Conservation (phyloP, 2,797 vertebrate genomes). For the Squalus acanthias region DNA sequence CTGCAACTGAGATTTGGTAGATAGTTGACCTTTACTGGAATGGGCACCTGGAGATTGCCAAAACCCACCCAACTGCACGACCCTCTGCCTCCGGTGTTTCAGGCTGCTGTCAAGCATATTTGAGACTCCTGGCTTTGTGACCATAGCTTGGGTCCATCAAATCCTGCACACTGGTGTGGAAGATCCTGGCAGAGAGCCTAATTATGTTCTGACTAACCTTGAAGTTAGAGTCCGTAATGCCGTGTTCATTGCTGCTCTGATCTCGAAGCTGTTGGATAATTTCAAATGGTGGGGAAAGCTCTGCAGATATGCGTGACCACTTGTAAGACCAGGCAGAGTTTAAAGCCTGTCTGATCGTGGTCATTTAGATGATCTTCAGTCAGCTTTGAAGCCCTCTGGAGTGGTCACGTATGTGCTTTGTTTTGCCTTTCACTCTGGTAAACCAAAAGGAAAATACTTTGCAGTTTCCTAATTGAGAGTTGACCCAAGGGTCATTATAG, state of each 20-base stretch:
- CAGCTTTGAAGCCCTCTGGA: no score
- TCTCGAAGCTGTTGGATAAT: no score
- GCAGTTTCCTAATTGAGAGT: background rate
- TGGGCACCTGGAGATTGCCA: background rate
- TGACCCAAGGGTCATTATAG: no score
- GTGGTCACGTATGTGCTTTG: no score
- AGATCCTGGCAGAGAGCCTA: background rate
- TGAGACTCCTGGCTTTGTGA: background rate
- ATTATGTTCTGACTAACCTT: background rate
- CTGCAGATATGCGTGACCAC: background rate
- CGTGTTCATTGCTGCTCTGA: no score
- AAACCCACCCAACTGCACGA: background rate
- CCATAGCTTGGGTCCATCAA: background rate
- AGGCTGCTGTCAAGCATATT: background rate
- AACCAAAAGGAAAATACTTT: background rate
- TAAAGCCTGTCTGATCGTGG: no score
- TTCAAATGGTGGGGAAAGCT: background rate
- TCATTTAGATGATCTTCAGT: no score
- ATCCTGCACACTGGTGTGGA: background rate
- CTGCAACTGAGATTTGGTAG: background rate
- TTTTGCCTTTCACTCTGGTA: background rate
- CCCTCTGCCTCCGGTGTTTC: background rate
- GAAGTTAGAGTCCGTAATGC: background rate
- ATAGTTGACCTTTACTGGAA: background rate
- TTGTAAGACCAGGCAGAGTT: background rate